Conservation (phyloP, 1,140 invertebrate genomes). For the Carposina sasakii region DNA sequence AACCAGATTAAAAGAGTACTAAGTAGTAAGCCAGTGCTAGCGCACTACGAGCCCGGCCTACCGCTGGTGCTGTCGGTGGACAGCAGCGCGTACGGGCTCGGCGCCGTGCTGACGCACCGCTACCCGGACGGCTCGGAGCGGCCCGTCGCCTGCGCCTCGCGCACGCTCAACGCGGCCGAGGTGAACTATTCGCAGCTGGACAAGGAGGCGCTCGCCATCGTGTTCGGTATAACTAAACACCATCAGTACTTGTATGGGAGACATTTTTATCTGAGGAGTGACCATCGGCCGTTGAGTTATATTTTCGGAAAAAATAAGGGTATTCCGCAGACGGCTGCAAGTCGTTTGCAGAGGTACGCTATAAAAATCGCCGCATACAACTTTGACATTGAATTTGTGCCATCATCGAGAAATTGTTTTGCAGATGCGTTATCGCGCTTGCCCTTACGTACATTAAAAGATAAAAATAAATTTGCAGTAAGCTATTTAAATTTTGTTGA, state of each 20-base stretch:
- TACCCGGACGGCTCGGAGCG: conserved; percentile 25
- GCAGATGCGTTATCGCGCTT: conserved; percentile 21
- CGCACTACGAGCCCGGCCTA: conserved; percentile 44
- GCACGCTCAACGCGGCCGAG: conserved; percentile 10
- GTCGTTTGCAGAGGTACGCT: conserved; percentile 38
- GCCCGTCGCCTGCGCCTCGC: conserved; percentile 41
- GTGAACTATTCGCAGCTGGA: conserved; percentile 26
- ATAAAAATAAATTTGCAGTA: background rate
- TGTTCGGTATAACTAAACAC: conserved; percentile 39
- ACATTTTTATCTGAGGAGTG: conserved; percentile 63
- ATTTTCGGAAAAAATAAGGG: conserved; percentile 38
- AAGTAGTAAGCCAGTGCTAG: conserved; percentile 14
- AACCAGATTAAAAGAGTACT: conserved; percentile 4
- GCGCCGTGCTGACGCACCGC: conserved; percentile 53
- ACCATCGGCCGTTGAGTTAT: conserved; percentile 45
- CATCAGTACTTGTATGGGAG: conserved; percentile 42
- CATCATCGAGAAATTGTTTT: conserved; percentile 12
- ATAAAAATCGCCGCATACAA: conserved; percentile 20
- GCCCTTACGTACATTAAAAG: background rate
- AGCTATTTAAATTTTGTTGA: conserved; percentile 10
- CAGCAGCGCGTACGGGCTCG: conserved; percentile 57
- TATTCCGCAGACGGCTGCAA: conserved; percentile 23
- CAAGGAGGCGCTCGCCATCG: conserved; percentile 37
- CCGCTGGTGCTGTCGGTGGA: conserved; percentile 57
- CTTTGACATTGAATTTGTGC: conserved; percentile 13